Conservation (phyloP, 2,888 invertebrate species). For the Tenodera sinensis region DNA sequence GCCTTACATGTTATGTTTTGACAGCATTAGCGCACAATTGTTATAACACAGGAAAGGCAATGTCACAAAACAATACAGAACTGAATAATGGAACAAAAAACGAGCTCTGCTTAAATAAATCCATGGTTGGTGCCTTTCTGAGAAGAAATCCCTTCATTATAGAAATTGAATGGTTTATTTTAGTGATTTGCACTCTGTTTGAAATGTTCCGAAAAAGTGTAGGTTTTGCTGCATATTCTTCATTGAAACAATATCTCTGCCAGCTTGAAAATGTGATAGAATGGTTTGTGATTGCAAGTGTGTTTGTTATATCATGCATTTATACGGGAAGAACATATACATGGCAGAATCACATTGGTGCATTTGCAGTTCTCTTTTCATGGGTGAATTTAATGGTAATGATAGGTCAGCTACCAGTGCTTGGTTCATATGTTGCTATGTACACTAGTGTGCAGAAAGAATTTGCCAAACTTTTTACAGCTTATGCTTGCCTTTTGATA, state of each 20-base stretch:
- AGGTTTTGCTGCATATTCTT: slow-evolving; percentile 76
- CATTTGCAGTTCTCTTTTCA: slow-evolving; percentile 78
- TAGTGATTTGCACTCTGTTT: slow-evolving; percentile 72
- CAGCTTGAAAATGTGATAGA: slow-evolving; percentile 84
- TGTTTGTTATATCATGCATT: slow-evolving; percentile 77
- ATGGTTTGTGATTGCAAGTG: slow-evolving; percentile 82
- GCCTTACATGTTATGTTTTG: slow-evolving; percentile 76
- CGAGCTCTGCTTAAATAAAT: slow-evolving; percentile 73
- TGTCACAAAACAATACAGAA: slow-evolving; percentile 41
- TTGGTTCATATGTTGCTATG: slow-evolving; percentile 89
- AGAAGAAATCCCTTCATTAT: slow-evolving; percentile 72
- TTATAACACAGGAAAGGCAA: slow-evolving; percentile 75
- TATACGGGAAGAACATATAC: slow-evolving; percentile 73
- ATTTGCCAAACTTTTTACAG: slow-evolving; percentile 80
- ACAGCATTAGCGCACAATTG: slow-evolving; percentile 81
- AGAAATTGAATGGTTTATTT: slow-evolving; percentile 79
- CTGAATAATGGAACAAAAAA: slow-evolving; percentile 40
- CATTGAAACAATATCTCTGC: slow-evolving; percentile 75
- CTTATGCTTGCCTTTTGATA: slow-evolving; percentile 78
- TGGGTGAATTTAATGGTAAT: slow-evolving; percentile 87
- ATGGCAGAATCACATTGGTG: slow-evolving; percentile 85
- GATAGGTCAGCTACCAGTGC: slow-evolving; percentile 83
- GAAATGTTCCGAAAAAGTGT: slow-evolving; percentile 78
- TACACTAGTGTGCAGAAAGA: slow-evolving; percentile 84
- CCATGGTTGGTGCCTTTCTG: slow-evolving; percentile 70